These are phyloP conservation scores for Donacobius atricapilla DNA, from an alignment of 2,113 vertebrate species.

Conservation along the genomic window DNA sequence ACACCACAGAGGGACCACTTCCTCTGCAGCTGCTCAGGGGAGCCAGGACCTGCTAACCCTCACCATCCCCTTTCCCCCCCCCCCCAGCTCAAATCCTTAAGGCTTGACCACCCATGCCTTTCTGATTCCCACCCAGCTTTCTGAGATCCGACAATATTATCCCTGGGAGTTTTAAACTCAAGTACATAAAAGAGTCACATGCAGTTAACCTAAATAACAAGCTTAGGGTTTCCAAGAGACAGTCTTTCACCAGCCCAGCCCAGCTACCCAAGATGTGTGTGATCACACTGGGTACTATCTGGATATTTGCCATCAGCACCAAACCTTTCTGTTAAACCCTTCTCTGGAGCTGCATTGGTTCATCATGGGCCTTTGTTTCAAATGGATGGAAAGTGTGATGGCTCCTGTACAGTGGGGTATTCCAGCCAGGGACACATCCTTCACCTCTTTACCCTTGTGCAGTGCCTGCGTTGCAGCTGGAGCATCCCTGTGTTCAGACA, in stretches of 20 bases:
- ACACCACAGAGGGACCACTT: background rate
- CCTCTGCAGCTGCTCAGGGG: background rate
- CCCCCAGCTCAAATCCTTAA: background rate
- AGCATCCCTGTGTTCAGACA: background rate
- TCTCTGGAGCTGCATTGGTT: background rate
- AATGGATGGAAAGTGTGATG: background rate
- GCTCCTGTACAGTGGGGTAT: background rate
- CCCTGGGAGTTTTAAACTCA: background rate
- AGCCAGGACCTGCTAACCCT: background rate
- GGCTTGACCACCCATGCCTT: background rate
- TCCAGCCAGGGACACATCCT: background rate
- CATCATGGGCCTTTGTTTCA: background rate
- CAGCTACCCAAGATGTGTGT: background rate
- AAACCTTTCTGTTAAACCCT: background rate
- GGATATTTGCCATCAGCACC: background rate
- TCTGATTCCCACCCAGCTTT: background rate
- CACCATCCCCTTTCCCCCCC: background rate
- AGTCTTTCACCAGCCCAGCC: background rate
- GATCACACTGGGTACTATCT: background rate
- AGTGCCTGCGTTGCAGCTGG: background rate
- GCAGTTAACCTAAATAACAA: background rate
- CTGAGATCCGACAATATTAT: background rate
- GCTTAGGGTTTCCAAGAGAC: background rate
- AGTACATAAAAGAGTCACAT: background rate
- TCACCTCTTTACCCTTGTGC: background rate